A percentile compares a stretch with the other conserved stretches of the same genome.
Conservation (phyloP, 2,797 vertebrate species). For the Peromyscus aztecus region DNA sequence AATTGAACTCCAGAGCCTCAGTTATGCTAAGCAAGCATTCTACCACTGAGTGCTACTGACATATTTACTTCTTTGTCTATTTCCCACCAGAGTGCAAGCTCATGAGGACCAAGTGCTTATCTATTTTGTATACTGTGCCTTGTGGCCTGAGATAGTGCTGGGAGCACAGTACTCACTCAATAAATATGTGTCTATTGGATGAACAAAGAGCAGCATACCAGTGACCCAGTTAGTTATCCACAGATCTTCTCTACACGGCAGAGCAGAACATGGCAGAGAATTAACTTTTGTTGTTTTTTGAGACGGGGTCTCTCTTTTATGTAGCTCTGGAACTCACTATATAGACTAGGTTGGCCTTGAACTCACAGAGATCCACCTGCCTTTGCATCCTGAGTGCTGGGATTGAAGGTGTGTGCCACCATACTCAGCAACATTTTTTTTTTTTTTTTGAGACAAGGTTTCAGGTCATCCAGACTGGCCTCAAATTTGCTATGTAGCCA, state of each 20-base stretch:
- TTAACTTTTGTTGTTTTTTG: neutral
- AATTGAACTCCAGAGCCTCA: neutral
- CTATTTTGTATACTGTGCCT: neutral
- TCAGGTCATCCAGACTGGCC: neutral
- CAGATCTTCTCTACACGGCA: neutral
- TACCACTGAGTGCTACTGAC: neutral
- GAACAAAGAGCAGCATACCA: neutral
- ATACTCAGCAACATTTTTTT: neutral
- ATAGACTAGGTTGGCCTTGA: neutral
- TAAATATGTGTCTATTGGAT: neutral
- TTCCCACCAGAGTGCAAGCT: neutral
- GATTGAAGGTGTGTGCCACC: neutral
- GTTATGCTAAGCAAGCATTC: neutral
- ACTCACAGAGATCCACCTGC: neutral
- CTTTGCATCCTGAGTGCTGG: neutral
- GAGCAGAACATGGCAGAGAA: neutral
- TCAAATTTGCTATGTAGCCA: neutral
- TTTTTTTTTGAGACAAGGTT: neutral
- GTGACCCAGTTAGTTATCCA: neutral
- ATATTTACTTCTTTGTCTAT: neutral
- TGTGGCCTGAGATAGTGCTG: neutral
- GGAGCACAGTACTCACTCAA: neutral
- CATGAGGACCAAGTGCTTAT: neutral
- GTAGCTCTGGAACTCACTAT: neutral
- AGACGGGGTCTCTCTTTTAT: neutral